These are phyloP conservation scores for Imbricaverruca yamaguchii DNA, from an alignment of 2,888 invertebrate species.

Conservation along the genomic window DNA sequence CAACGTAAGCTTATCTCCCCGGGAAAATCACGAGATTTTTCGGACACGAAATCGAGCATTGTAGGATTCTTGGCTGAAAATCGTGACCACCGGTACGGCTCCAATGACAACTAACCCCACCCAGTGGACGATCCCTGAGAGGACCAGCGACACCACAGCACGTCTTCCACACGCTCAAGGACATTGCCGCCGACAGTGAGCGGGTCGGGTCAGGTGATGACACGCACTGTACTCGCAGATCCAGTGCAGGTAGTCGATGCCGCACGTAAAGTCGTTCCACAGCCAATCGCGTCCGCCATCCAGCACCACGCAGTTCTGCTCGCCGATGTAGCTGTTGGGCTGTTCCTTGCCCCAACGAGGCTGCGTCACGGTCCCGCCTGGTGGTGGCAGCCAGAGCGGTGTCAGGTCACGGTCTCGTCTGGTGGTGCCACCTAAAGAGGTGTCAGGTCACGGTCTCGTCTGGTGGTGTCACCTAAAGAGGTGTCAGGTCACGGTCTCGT, in stretches of 20 bases:
- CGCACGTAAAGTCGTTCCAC: constrained; percentile 92
- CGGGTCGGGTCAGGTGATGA: background rate
- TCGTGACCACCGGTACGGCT: no score
- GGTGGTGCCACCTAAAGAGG: no score
- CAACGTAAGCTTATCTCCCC: no score
- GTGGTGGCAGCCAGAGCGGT: background rate
- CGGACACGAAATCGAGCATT: no score
- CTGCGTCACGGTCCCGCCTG: constrained; percentile 24
- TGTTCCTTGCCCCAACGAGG: constrained; percentile 86
- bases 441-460: no score
- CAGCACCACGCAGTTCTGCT: constrained; percentile 85
- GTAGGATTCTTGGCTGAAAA: no score
- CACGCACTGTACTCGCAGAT: constrained; percentile 80
- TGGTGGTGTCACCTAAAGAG: background rate
- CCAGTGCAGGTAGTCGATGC: constrained; percentile 85
- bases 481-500: background rate
- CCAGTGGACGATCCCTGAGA: no score
- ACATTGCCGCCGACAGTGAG: no score
- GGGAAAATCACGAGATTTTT: no score
- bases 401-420: background rate
- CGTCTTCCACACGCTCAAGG: no score
- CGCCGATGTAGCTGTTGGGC: constrained; percentile 90
- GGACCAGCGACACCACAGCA: no score
- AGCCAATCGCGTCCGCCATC: constrained; percentile 84
- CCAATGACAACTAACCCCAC: no score